Percentiles rank a stretch among this genome's conserved stretches.
These are phyloP conservation scores for Anser brachyrhynchus DNA, from an alignment of 2,113 vertebrate species.

Conservation along the genomic window DNA sequence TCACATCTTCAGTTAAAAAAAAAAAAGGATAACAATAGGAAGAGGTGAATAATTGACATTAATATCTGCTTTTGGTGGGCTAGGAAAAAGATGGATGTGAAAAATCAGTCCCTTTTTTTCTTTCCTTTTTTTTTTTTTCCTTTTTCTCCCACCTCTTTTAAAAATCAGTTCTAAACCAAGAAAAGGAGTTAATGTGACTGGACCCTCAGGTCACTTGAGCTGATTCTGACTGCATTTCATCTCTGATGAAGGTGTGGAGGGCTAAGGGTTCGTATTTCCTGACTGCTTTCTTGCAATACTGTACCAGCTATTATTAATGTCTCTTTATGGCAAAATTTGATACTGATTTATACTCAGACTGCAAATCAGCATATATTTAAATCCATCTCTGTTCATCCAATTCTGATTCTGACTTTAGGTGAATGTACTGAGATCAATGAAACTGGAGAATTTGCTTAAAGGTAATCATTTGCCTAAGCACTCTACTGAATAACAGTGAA, in stretches of 20 bases:
- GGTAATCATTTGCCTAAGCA: not conserved
- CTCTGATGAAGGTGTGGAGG: not conserved
- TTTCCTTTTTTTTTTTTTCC: not conserved
- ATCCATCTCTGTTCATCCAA: not conserved
- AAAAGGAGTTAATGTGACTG: not conserved
- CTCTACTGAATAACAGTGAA: not conserved
- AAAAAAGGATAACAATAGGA: not conserved
- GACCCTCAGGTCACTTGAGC: not conserved
- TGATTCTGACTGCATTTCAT: not conserved
- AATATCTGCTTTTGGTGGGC: not conserved
- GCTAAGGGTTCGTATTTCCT: not conserved
- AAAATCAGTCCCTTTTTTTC: not conserved
- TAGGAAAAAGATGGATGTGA: not conserved
- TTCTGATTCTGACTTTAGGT: not conserved
- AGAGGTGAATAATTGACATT: not conserved
- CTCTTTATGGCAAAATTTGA: not conserved
- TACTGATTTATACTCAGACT: constrained; percentile 1
- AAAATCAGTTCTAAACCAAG: not conserved
- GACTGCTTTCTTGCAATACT: not conserved
- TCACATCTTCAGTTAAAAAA: not conserved
- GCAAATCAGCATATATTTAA: not conserved
- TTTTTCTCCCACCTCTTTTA: not conserved
- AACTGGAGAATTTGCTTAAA: not conserved
- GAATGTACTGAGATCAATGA: not conserved
- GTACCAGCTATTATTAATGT: not conserved